phyloP scores from a whole-genome alignment of 2,797 vertebrate genomes.

The Chloroceryle inda region DNA sequence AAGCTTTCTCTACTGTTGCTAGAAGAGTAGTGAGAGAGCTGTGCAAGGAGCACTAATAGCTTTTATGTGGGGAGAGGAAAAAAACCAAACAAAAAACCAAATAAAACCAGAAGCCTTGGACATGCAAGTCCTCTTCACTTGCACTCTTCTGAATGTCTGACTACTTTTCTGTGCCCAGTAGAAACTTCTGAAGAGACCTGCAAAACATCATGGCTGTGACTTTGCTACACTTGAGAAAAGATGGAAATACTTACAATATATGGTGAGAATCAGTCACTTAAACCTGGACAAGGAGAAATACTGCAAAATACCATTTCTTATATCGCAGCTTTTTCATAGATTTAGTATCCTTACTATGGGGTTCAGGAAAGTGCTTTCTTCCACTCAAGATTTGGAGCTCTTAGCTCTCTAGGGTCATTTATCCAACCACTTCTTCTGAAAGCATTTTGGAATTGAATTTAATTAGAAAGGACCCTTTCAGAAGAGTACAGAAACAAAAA shows the following conservation, averaged over 20 bases:
- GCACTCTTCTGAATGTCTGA: background rate
- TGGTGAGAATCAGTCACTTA: background rate
- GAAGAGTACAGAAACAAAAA: conserved; percentile 12
- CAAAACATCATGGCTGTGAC: background rate
- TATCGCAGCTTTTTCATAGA: background rate
- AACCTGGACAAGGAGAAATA: background rate
- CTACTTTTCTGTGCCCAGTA: background rate
- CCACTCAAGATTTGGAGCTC: background rate
- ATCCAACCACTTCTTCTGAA: background rate
- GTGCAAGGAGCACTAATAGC: background rate
- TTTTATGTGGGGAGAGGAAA: background rate
- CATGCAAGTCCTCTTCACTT: background rate
- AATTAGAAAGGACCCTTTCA: background rate
- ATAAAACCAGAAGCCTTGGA: background rate
- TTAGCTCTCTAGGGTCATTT: background rate
- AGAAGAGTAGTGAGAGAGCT: background rate
- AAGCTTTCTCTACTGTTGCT: background rate
- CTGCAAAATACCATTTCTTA: background rate
- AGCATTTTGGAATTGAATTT: background rate
- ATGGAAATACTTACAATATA: background rate
- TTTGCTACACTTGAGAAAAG: background rate
- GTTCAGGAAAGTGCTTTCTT: background rate
- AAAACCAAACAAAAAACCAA: no score
- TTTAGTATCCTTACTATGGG: background rate
- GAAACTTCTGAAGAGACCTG: background rate